Conservation (phyloP, 2,888 invertebrate species). For the Lapara coniferarum region DNA sequence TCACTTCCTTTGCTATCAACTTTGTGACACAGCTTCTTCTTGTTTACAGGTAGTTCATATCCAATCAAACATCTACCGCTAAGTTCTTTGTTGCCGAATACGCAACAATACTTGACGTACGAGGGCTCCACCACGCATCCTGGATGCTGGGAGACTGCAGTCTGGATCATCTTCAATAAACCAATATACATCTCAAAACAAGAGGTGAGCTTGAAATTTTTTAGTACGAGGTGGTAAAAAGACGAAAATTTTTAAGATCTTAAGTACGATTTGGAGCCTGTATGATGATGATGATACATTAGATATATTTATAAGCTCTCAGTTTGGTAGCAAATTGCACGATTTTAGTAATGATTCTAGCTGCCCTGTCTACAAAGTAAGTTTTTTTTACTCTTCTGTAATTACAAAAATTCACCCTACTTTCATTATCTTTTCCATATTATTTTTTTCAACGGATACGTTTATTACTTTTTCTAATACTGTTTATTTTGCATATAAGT, state of each 20-base stretch:
- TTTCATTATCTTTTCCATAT: too few species aligned
- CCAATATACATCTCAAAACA: conserved; percentile 98
- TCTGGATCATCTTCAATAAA: conserved; percentile 99
- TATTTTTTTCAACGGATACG: too few species aligned
- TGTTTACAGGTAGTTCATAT: conserved; percentile 88
- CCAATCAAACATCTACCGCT: conserved; percentile 93
- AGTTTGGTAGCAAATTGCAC: too few species aligned
- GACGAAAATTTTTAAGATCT: neutral
- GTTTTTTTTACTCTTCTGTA: too few species aligned
- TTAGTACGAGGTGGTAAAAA: neutral
- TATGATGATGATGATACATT: too few species aligned
- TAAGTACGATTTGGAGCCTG: too few species aligned
- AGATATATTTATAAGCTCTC: too few species aligned
- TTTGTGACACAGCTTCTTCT: neutral
- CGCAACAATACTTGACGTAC: conserved; percentile 98
- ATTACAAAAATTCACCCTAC: too few species aligned
- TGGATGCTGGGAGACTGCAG: conserved; percentile 99
- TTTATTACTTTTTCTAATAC: neutral
- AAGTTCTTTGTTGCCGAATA: conserved; percentile 93
- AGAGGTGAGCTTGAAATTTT: conserved; percentile 86
- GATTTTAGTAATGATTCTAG: too few species aligned
- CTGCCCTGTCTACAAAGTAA: too few species aligned
- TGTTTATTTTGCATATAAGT: neutral
- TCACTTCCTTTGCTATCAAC: too few species aligned
- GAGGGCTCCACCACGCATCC: conserved; percentile 99